Conservation (phyloP, 2,888 invertebrate genomes). For the Ochropleura plecta region DNA sequence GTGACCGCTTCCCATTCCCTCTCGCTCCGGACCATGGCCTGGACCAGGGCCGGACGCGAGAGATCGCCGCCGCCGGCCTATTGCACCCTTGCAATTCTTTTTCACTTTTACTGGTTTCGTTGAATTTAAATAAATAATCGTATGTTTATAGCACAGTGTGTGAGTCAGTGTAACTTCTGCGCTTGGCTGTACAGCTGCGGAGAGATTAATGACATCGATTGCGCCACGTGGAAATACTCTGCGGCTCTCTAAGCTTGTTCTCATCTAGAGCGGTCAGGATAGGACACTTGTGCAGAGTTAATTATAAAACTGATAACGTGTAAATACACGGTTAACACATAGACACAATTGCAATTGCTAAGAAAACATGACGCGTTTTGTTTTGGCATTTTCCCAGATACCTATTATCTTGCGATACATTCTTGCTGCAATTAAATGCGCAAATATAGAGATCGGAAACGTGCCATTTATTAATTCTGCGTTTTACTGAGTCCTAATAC, state of each 20-base stretch:
- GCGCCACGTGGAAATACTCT: conserved; percentile 41
- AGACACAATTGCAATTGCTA: conserved; percentile 51
- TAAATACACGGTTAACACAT: conserved; percentile 26
- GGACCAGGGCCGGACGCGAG: too few species aligned
- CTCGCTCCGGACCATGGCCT: too few species aligned
- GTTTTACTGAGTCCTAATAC: neutral
- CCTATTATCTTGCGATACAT: conserved; percentile 53
- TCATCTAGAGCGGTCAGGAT: conserved; percentile 39
- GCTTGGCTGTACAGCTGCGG: conserved; percentile 23
- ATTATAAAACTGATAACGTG: conserved; percentile 47
- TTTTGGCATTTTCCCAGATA: conserved; percentile 71
- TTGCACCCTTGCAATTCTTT: neutral
- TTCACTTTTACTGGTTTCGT: neutral
- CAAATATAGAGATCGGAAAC: conserved; percentile 19
- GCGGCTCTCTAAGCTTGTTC: conserved; percentile 42
- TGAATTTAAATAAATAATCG: neutral
- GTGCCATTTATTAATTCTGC: conserved; percentile 4
- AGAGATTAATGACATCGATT: conserved; percentile 45
- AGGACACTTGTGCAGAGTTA: conserved; percentile 26
- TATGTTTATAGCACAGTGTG: neutral
- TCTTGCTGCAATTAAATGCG: conserved; percentile 38
- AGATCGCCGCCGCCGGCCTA: too few species aligned
- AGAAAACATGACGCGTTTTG: conserved; percentile 64
- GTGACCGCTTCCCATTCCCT: too few species aligned
- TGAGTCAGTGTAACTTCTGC: conserved; percentile 37